These are phyloP conservation scores for Oryzias melastigma DNA, from an alignment of 2,113 vertebrate genomes.

Conservation along the genomic window DNA sequence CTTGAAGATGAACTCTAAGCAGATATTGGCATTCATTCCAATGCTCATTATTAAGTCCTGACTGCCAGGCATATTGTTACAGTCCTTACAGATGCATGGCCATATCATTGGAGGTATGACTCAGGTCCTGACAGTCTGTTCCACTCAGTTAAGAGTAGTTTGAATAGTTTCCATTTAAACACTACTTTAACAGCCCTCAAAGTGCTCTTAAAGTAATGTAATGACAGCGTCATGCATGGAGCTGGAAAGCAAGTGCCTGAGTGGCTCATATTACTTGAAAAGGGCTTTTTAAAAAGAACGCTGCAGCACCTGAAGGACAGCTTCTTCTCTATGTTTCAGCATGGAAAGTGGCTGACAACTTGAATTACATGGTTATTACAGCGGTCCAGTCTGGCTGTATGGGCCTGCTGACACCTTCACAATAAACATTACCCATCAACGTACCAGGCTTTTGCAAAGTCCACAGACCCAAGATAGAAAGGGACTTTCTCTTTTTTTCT, in stretches of 20 bases:
- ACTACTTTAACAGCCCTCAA: conserved; percentile 55
- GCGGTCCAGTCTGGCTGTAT: conserved; percentile 33
- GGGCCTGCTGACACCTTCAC: conserved; percentile 56
- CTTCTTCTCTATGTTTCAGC: conserved; percentile 46
- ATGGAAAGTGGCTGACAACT: conserved; percentile 66
- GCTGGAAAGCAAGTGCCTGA: conserved; percentile 48
- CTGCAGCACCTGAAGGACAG: conserved; percentile 45
- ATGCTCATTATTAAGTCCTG: conserved; percentile 74
- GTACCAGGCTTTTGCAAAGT: conserved; percentile 28
- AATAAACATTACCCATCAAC: conserved; percentile 61
- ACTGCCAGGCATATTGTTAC: conserved; percentile 56
- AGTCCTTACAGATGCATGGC: conserved; percentile 38
- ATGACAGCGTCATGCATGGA: conserved; percentile 59
- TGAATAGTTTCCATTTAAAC: conserved; percentile 58
- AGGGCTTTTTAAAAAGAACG: conserved; percentile 36
- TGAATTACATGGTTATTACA: conserved; percentile 64
- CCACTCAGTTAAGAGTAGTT: conserved; percentile 54
- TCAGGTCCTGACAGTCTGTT: conserved; percentile 52
- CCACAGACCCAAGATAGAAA: conserved; percentile 33
- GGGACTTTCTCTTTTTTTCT: conserved; percentile 33
- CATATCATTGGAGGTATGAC: conserved; percentile 40
- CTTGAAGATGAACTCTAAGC: conserved; percentile 77
- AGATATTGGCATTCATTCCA: conserved; percentile 82
- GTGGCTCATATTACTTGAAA: conserved; percentile 41
- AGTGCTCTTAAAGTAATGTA: conserved; percentile 62